A percentile compares a stretch with the other conserved stretches of the same genome.
Conservation (phyloP, 1,140 invertebrate genomes). For the Mya arenaria region DNA sequence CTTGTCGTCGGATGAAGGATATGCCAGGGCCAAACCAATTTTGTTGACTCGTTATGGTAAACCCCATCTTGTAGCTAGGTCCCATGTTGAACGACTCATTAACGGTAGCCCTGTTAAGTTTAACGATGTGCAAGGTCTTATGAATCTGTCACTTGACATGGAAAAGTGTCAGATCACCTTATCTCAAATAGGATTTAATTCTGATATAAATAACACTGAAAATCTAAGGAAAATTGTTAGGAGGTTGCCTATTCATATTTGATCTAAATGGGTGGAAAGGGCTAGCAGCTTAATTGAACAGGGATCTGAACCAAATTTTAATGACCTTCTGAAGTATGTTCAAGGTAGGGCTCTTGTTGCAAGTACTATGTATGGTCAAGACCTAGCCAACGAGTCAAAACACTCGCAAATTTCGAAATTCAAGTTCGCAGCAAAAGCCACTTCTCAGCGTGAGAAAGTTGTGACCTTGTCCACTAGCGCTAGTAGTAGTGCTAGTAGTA, state of each 20-base stretch:
- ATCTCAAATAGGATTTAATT: neutral
- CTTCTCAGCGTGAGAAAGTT: neutral
- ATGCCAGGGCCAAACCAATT: neutral
- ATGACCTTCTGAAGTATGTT: neutral
- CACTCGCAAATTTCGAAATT: neutral
- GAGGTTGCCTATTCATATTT: conserved; percentile 3
- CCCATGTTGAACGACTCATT: neutral
- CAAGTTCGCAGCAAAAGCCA: neutral
- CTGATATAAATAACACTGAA: conserved; percentile 17
- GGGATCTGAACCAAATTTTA: neutral
- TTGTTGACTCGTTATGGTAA: neutral
- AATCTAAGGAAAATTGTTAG: conserved; percentile 7
- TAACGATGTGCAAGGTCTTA: conserved; percentile 8
- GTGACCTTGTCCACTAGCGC: neutral
- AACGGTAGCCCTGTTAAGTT: neutral
- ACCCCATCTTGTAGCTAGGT: conserved; percentile 7
- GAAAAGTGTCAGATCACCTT: conserved; percentile 13
- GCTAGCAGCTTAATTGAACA: neutral
- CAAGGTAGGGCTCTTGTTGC: neutral
- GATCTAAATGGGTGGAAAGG: conserved; percentile 7
- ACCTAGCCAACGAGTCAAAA: conserved; percentile 17
- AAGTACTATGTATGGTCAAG: conserved; percentile 25
- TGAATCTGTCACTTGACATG: conserved; percentile 16
- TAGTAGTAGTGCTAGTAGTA: neutral
- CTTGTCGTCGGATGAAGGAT: neutral